phyloP scores from a whole-genome alignment of 1,140 invertebrate genomes.

The Drosophila navojoa region DNA sequence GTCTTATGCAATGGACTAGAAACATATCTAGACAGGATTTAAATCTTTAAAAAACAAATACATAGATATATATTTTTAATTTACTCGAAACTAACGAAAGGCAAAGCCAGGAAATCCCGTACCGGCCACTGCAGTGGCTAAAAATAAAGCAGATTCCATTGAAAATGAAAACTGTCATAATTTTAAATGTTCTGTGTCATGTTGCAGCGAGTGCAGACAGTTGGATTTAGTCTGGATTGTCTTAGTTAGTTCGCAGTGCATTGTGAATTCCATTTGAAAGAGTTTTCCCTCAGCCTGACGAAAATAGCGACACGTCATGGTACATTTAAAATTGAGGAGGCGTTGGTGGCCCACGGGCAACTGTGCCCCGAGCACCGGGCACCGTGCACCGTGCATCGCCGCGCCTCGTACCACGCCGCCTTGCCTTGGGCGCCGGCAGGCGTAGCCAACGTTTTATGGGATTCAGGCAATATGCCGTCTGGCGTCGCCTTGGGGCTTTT shows the following conservation, averaged over 20 bases:
- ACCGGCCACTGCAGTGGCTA: background rate
- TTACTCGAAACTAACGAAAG: background rate
- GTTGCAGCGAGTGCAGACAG: slow-evolving; percentile 60
- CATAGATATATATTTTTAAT: background rate
- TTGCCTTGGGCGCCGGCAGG: slow-evolving; percentile 1
- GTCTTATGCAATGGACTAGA: background rate
- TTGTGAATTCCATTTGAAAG: slow-evolving; percentile 65
- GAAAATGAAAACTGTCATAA: slow-evolving; percentile 74
- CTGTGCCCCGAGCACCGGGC: no score
- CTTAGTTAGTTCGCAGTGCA: slow-evolving; percentile 22
- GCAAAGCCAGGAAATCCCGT: background rate
- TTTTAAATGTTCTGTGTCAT: slow-evolving; percentile 70
- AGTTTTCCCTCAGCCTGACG: slow-evolving; percentile 51
- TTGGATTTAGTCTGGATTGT: slow-evolving; percentile 28
- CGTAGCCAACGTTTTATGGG: slow-evolving; percentile 62
- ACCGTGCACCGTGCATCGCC: background rate
- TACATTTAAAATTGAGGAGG: slow-evolving; percentile 71
- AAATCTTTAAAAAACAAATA: no score
- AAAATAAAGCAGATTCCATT: slow-evolving; percentile 47
- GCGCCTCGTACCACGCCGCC: no score
- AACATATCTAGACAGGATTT: background rate
- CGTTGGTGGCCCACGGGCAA: slow-evolving; percentile 29
- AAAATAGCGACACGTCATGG: slow-evolving; percentile 76
- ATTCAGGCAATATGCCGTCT: slow-evolving; percentile 52
- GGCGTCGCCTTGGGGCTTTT: slow-evolving; percentile 25